Conservation (phyloP, 2,113 vertebrate genomes). For the Grantiella picta region DNA sequence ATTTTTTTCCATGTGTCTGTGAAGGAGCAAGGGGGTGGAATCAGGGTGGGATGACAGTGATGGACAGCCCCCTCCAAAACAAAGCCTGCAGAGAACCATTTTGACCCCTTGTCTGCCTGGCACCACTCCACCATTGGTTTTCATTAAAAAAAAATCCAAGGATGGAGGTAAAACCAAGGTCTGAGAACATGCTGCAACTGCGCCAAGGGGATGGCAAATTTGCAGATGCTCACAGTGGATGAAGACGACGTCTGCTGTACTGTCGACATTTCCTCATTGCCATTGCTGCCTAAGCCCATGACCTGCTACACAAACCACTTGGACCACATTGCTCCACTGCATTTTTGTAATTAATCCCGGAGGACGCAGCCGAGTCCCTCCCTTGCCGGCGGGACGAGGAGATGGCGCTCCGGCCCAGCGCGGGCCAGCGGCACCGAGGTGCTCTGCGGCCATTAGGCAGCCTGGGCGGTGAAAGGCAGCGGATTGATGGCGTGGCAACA, state of each 20-base stretch:
- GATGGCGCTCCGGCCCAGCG: rapidly evolving
- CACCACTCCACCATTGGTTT: neutral
- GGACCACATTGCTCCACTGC: neutral
- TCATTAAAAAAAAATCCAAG: neutral
- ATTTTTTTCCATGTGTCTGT: neutral
- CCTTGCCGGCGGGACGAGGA: rapidly evolving
- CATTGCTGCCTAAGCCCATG: neutral
- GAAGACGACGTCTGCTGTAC: rapidly evolving
- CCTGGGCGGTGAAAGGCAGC: constrained; percentile 64
- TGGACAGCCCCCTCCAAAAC: neutral
- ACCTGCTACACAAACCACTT: neutral
- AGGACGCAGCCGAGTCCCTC: constrained; percentile 59
- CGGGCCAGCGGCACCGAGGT: neutral
- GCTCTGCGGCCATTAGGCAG: constrained; percentile 70
- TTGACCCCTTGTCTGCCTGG: neutral
- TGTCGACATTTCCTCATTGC: neutral
- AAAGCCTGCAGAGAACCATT: neutral
- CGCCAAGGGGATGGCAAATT: neutral
- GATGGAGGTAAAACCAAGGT: neutral
- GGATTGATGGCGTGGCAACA: constrained; percentile 85
- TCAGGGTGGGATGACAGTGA: neutral
- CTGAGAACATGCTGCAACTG: neutral
- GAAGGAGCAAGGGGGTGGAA: neutral
- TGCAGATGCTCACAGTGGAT: neutral
- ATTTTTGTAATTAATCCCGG: constrained; percentile 73